Conservation (phyloP, 2,888 invertebrate genomes). For the Abrostola tripartita region DNA sequence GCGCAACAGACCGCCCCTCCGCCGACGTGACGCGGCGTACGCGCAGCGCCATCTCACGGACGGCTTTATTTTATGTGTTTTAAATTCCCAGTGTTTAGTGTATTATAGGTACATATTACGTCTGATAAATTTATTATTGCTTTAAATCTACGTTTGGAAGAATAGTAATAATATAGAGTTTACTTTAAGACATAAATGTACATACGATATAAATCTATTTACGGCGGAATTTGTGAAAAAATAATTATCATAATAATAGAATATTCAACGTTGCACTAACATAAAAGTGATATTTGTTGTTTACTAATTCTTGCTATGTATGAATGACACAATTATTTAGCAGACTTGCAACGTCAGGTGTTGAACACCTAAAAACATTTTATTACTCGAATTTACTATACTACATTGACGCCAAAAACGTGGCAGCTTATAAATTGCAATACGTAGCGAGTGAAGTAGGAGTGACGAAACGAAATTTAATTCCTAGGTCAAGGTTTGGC, state of each 20-base stretch:
- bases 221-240: too few species aligned
- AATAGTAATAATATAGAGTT: background rate
- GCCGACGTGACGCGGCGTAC: slow-evolving; percentile 55
- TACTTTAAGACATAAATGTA: too few species aligned
- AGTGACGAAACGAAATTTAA: slow-evolving; percentile 83
- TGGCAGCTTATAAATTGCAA: slow-evolving; percentile 67
- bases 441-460: slow-evolving; percentile 65
- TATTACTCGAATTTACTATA: slow-evolving; percentile 21
- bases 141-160: background rate
- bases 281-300: background rate
- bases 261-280: too few species aligned
- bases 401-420: slow-evolving; percentile 45
- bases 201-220: too few species aligned
- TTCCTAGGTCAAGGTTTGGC: slow-evolving; percentile 87
- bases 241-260: too few species aligned
- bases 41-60: slow-evolving; percentile 71
- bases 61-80: slow-evolving; percentile 17
- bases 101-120: background rate
- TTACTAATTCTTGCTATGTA: background rate
- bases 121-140: background rate
- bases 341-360: slow-evolving; percentile 37
- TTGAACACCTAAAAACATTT: slow-evolving; percentile 23
- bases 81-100: slow-evolving; percentile 9
- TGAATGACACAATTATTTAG: slow-evolving; percentile 22
- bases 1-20: slow-evolving; percentile 76